Evolutionary conservation across 2,888 invertebrate genomes (phyloP).

Genomic region (Mythimna lalbum): DNA sequence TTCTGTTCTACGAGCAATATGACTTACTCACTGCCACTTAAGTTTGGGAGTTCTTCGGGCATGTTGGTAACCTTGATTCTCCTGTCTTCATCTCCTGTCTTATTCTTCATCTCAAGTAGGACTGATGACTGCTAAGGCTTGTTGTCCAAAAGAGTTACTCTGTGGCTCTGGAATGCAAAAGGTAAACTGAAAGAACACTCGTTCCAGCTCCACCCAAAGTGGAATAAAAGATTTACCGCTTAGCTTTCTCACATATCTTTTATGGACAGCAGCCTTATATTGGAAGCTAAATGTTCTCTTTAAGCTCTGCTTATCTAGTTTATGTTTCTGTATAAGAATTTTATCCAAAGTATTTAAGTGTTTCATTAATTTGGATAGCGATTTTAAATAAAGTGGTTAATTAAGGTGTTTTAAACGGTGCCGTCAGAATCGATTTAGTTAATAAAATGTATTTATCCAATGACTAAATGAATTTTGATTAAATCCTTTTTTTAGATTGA

Average conservation of each 20-base stretch:
- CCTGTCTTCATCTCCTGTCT: no score
- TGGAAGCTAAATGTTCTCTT: slow-evolving; percentile 74
- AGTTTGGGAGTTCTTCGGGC: no score
- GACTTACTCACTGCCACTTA: no score
- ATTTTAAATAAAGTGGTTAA: slow-evolving; percentile 66
- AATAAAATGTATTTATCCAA: slow-evolving; percentile 43
- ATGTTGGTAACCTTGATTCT: no score
- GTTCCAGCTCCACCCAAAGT: neutral
- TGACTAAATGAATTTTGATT: slow-evolving; percentile 43
- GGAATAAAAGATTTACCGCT: neutral
- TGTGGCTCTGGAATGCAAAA: no score
- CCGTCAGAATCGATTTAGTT: slow-evolving; percentile 47
- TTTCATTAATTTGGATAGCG: slow-evolving; percentile 66
- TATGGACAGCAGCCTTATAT: slow-evolving; percentile 53
- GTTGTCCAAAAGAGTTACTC: no score
- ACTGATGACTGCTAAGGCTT: no score
- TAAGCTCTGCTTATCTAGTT: slow-evolving; percentile 78
- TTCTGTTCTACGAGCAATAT: no score
- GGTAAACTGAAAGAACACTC: no score
- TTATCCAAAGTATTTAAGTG: slow-evolving; percentile 71
- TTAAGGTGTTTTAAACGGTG: slow-evolving; percentile 67
- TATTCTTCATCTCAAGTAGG: no score
- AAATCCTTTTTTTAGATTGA: slow-evolving; percentile 19
- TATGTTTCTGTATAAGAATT: slow-evolving; percentile 76
- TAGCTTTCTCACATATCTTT: neutral